Conservation (phyloP, 1,140 invertebrate genomes). For the Nasonia giraulti region DNA sequence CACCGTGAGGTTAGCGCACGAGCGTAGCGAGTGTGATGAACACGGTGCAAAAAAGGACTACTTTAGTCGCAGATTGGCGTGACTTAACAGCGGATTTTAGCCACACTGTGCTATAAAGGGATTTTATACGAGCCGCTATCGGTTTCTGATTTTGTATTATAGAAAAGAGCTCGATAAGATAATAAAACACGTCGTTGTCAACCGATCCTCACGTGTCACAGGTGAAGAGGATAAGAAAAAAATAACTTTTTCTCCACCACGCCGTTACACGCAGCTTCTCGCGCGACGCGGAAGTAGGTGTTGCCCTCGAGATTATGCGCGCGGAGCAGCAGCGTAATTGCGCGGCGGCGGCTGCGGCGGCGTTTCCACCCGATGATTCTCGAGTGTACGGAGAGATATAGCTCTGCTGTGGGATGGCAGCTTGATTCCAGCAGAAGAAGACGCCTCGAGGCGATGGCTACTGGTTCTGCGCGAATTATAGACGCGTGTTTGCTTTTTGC, state of each 20-base stretch:
- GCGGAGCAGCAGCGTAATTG: constrained; percentile 31
- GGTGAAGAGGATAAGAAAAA: background rate
- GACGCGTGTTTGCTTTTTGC: too few relatives aligned
- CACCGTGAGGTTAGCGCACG: too few relatives aligned
- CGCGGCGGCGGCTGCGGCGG: background rate
- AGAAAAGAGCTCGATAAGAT: background rate
- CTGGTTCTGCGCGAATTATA: background rate
- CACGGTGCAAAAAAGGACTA: too few relatives aligned
- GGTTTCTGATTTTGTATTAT: too few relatives aligned
- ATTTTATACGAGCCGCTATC: too few relatives aligned
- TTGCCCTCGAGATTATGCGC: constrained; percentile 38
- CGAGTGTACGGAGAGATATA: constrained; percentile 1
- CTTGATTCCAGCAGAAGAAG: background rate
- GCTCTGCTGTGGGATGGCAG: background rate
- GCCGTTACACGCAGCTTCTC: background rate
- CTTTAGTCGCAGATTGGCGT: too few relatives aligned
- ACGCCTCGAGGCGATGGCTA: constrained; percentile 17
- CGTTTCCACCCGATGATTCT: constrained; percentile 39
- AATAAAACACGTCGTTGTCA: constrained; percentile 4
- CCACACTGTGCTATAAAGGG: too few relatives aligned
- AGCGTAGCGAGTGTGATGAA: too few relatives aligned
- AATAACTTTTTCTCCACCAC: background rate
- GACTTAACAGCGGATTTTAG: too few relatives aligned
- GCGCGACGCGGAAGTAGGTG: constrained; percentile 34
- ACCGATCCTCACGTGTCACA: background rate